Evolutionary conservation across 2,113 vertebrate species (phyloP).

Genomic region (Equus quagga): DNA sequence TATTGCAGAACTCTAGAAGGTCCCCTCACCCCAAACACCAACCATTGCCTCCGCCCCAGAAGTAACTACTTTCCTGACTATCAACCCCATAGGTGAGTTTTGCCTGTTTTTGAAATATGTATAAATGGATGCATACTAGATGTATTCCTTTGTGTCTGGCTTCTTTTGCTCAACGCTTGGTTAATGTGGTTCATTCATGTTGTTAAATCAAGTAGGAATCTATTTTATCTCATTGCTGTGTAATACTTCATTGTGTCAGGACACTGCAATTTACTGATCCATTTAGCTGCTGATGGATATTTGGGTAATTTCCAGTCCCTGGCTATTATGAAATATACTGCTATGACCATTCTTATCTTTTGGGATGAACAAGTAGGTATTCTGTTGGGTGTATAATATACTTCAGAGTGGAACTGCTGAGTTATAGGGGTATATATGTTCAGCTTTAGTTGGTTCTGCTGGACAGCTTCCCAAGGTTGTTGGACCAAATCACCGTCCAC

Average conservation of each 20-base stretch:
- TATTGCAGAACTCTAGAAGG: background rate
- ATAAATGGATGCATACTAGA: background rate
- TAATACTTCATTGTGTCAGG: background rate
- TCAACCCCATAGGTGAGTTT: background rate
- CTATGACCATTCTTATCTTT: background rate
- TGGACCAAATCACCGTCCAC: background rate
- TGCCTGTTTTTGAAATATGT: background rate
- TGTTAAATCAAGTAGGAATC: background rate
- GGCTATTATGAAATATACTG: background rate
- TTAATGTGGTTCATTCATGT: background rate
- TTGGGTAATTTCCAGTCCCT: background rate
- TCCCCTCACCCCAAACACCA: too few species aligned
- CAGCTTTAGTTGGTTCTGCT: background rate
- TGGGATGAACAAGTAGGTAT: background rate
- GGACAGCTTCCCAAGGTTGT: background rate
- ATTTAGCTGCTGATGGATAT: background rate
- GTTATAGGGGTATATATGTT: background rate
- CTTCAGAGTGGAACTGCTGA: background rate
- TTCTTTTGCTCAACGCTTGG: background rate
- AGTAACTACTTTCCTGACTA: background rate
- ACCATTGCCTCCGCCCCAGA: background rate
- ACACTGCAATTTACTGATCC: background rate
- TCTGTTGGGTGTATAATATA: background rate
- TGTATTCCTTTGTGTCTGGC: background rate
- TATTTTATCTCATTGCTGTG: background rate